A percentile compares a stretch with the other conserved stretches of the same genome.
Conservation (phyloP, 2,888 invertebrate species). For the Cryptocheilus praepositus region DNA sequence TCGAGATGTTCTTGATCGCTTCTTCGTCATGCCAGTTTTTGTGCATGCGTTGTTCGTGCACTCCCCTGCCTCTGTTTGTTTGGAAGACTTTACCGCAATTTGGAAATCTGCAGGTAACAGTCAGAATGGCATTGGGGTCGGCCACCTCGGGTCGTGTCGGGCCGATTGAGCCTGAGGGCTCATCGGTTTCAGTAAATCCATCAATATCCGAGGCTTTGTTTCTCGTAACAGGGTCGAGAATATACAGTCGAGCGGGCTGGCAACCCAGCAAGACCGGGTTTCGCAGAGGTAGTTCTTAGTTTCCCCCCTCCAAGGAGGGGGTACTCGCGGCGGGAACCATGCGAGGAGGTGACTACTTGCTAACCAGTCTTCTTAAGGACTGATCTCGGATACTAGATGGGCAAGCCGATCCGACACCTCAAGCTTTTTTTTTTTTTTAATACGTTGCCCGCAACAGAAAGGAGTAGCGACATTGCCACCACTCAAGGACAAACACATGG, state of each 20-base stretch:
- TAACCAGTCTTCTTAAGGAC: too few species aligned
- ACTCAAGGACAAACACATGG: too few species aligned
- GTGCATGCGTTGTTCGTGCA: slow-evolving; percentile 20
- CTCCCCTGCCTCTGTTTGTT: slow-evolving; percentile 18
- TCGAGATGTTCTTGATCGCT: not conserved
- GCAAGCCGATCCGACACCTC: too few species aligned
- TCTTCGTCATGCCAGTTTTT: slow-evolving; percentile 22
- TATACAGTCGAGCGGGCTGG: slow-evolving; percentile 15
- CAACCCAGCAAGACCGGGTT: slow-evolving; percentile 14
- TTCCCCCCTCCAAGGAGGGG: too few species aligned
- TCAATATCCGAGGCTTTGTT: slow-evolving; percentile 13
- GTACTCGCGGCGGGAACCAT: too few species aligned
- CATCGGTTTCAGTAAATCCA: not conserved
- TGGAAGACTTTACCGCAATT: slow-evolving; percentile 5
- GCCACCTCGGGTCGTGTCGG: not conserved
- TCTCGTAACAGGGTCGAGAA: not conserved
- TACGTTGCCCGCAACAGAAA: too few species aligned
- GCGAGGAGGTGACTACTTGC: too few species aligned
- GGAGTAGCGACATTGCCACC: too few species aligned
- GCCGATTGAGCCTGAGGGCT: slow-evolving; percentile 14
- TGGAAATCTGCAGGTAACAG: not conserved
- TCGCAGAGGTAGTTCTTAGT: too few species aligned
- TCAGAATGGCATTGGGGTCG: not conserved
- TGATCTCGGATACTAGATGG: too few species aligned
- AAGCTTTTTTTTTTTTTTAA: too few species aligned